phyloP scores from a whole-genome alignment of 2,888 invertebrate species.

The Drosophila subsilvestris region DNA sequence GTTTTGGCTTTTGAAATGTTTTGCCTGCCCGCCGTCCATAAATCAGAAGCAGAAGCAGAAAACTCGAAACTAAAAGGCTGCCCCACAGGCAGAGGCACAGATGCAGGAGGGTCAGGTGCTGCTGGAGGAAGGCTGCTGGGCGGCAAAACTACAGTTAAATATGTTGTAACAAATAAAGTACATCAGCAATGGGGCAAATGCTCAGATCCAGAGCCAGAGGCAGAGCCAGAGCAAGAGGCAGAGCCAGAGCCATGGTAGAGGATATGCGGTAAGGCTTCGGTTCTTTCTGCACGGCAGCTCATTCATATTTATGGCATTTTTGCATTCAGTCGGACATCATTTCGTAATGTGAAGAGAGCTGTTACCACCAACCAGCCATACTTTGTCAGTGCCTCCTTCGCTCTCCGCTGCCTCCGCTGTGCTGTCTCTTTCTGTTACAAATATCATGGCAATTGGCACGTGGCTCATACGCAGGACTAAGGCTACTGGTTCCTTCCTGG shows the following conservation, averaged over 20 bases:
- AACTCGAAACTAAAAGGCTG: slow-evolving; percentile 67
- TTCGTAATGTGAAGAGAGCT: slow-evolving; percentile 76
- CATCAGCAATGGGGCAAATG: slow-evolving; percentile 53
- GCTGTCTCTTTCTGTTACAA: slow-evolving; percentile 27
- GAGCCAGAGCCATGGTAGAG: slow-evolving; percentile 31
- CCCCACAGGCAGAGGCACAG: slow-evolving; percentile 47
- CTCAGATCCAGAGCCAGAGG: not conserved
- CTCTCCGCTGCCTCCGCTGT: not conserved
- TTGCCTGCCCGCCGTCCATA: slow-evolving; percentile 48
- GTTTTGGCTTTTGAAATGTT: slow-evolving; percentile 75
- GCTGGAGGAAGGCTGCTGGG: slow-evolving; percentile 27
- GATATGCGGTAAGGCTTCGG: slow-evolving; percentile 30
- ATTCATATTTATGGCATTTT: slow-evolving; percentile 80
- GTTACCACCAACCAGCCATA: slow-evolving; percentile 53
- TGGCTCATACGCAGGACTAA: slow-evolving; percentile 70
- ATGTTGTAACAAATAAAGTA: slow-evolving; percentile 79
- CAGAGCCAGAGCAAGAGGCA: slow-evolving; percentile 23
- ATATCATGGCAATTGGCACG: slow-evolving; percentile 78
- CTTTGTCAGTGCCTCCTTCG: slow-evolving; percentile 12
- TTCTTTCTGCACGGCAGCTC: slow-evolving; percentile 70
- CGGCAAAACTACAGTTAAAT: slow-evolving; percentile 73
- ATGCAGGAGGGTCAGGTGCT: slow-evolving; percentile 6
- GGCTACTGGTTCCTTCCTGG: not conserved
- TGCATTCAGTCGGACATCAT: slow-evolving; percentile 77
- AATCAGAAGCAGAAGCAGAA: slow-evolving; percentile 49